Conservation (phyloP, 2,797 vertebrate species). For the Sciurus carolinensis region DNA sequence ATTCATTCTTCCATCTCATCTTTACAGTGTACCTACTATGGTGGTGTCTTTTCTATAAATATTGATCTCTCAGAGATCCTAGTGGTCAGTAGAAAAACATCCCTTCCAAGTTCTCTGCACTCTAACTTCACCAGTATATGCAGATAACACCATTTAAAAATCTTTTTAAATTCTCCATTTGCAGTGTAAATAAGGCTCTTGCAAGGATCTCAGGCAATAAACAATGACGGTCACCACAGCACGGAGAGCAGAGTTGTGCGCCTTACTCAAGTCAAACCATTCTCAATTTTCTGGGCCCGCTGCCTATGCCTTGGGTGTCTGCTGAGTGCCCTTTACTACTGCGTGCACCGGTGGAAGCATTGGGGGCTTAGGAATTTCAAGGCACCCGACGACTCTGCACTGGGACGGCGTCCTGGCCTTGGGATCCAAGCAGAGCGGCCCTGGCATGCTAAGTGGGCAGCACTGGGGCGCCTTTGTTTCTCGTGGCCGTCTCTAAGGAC, state of each 20-base stretch:
- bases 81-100: background rate
- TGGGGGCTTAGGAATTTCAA: background rate
- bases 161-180: background rate
- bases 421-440: background rate
- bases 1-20: background rate
- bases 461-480: conserved; percentile 77
- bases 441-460: conserved; percentile 76
- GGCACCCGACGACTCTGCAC: background rate
- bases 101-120: background rate
- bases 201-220: background rate
- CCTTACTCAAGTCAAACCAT: no score
- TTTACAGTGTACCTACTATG: background rate
- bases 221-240: rapidly evolving
- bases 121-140: no score
- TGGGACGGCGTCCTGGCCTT: background rate
- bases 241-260: background rate
- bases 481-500: background rate
- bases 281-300: background rate
- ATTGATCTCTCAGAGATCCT: background rate
- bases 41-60: background rate
- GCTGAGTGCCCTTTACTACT: background rate
- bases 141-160: background rate
- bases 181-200: background rate
- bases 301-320: background rate
- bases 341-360: background rate